A percentile compares a stretch with the other conserved stretches of the same genome.
These are phyloP conservation scores for Lytechinus variegatus DNA, from an alignment of 35 echinoderm and acorn worm species.

Conservation along the genomic window DNA sequence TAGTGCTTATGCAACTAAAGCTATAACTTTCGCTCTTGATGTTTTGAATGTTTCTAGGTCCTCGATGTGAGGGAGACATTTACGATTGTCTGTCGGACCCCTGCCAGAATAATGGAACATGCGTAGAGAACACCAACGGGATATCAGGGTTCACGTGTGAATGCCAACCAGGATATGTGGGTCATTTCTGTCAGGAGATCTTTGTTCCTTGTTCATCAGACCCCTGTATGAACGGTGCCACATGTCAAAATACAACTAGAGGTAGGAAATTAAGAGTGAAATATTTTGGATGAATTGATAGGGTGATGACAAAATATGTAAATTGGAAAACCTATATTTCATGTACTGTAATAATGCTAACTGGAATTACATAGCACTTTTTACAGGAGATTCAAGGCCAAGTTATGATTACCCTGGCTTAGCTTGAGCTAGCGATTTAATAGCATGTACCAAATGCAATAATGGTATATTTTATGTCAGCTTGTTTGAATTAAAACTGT, in stretches of 20 bases:
- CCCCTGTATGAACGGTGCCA: conserved; percentile 84
- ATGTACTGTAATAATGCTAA: too few relatives aligned
- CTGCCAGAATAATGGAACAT: conserved; percentile 88
- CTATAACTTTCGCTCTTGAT: too few relatives aligned
- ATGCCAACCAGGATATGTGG: conserved; percentile 75
- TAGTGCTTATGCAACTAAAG: too few relatives aligned
- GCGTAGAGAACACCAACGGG: conserved; percentile 86
- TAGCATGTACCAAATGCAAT: too few relatives aligned
- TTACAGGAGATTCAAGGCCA: too few relatives aligned
- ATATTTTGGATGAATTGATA: background rate
- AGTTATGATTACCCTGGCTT: too few relatives aligned
- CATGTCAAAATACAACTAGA: conserved; percentile 72
- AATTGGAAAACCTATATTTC: too few relatives aligned
- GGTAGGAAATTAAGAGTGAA: conserved; percentile 58
- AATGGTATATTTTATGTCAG: too few relatives aligned
- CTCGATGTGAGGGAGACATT: conserved; percentile 95
- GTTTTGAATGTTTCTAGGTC: conserved; percentile 51
- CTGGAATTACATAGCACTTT: too few relatives aligned
- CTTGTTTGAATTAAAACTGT: too few relatives aligned
- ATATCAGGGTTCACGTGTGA: conserved; percentile 71
- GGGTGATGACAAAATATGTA: too few relatives aligned
- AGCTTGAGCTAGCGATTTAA: too few relatives aligned
- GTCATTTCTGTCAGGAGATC: conserved; percentile 81
- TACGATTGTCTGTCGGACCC: conserved; percentile 96
- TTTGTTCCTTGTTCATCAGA: conserved; percentile 77